These are phyloP conservation scores for Gryllus bimaculatus DNA, from an alignment of 1,140 invertebrate genomes.

Conservation along the genomic window DNA sequence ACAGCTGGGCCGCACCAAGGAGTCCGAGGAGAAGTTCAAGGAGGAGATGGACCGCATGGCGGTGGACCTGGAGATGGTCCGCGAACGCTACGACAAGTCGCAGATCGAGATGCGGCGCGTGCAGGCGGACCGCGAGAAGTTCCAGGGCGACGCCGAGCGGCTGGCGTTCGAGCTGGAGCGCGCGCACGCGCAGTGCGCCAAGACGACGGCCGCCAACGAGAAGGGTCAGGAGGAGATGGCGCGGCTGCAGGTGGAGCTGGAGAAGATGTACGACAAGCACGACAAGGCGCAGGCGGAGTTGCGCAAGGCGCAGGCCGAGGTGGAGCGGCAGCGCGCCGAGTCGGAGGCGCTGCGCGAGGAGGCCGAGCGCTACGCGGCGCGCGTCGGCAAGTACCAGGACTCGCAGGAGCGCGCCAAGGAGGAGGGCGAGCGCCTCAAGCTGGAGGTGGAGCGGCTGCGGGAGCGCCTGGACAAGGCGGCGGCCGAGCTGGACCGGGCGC, in stretches of 20 bases:
- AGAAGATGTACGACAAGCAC: slow-evolving; percentile 84
- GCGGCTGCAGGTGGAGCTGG: slow-evolving; percentile 73
- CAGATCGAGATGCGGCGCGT: slow-evolving; percentile 72
- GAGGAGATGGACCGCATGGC: slow-evolving; percentile 71
- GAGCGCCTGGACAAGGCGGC: slow-evolving; percentile 72
- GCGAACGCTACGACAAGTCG: slow-evolving; percentile 82
- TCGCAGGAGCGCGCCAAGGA: slow-evolving; percentile 61
- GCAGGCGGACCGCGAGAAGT: slow-evolving; percentile 76
- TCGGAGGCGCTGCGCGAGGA: slow-evolving; percentile 57
- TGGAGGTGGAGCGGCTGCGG: slow-evolving; percentile 73
- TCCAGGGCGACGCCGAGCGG: slow-evolving; percentile 73
- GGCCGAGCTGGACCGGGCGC: slow-evolving; percentile 62
- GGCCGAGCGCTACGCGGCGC: slow-evolving; percentile 60
- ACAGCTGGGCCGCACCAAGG: slow-evolving; percentile 74
- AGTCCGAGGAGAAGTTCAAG: slow-evolving; percentile 83
- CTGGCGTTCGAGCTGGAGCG: slow-evolving; percentile 75
- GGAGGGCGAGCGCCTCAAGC: slow-evolving; percentile 67
- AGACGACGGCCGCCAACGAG: slow-evolving; percentile 71
- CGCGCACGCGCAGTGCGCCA: slow-evolving; percentile 69
- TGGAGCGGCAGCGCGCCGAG: slow-evolving; percentile 56
- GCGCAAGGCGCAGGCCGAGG: slow-evolving; percentile 66
- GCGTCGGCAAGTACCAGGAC: slow-evolving; percentile 70
- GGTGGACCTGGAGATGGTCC: slow-evolving; percentile 72
- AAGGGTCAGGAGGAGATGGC: slow-evolving; percentile 83
- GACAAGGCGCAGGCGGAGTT: slow-evolving; percentile 74